Base-by-base conservation (phyloP, 2,888 invertebrate genomes). In the Onchidella celtica region DNA sequence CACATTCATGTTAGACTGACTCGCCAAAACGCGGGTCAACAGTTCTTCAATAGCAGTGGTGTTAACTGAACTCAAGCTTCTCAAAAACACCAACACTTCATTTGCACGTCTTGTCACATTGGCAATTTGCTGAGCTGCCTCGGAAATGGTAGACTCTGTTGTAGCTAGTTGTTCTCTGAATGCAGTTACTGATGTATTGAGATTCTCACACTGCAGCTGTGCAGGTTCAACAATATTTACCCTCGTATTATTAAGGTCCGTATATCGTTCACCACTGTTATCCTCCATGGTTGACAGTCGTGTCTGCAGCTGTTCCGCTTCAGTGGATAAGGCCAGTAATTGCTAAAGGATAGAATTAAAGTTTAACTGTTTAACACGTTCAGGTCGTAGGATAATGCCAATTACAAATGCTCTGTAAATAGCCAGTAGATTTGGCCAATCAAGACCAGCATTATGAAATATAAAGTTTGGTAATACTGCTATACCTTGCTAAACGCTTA, bases 61-160 rank as follows among this genome's bases (percentile, higher is more conserved):
- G 65, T 73, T 57, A 4, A 73, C 47, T 17, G n/a, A 57, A 4
- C 2, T 34, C n/a, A 73, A 24, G 17, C 6, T 57, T n/a, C 27
- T 74, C 38, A 79, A 29, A 1, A 14, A 17, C 2, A 34, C 66
- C 29, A 79, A 21, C 4, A 73, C 29, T 24, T 55, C 34, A 36
- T 59, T 73, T 9, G 73, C 79, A 29, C 36, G 27, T 66, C 66
- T 55, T 1, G 79, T 79, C 27, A 66, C 65, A 29, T 61, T 73
- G 34, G 73, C 27, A 1, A 63, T 29, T 14, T 24, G 27, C 32
- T 40, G 61, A 6, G 34, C 9, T n/a, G 79, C 34, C 17, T 57
- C 36, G 21, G 27, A 29, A 2, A 29, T 34, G 21, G 9, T 14
- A 3, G 38, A 1, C 27, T 79, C 63, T 11, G 79, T 27, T n/a